phyloP scores from a whole-genome alignment of 2,797 vertebrate genomes.

The Myripristis murdjan region DNA sequence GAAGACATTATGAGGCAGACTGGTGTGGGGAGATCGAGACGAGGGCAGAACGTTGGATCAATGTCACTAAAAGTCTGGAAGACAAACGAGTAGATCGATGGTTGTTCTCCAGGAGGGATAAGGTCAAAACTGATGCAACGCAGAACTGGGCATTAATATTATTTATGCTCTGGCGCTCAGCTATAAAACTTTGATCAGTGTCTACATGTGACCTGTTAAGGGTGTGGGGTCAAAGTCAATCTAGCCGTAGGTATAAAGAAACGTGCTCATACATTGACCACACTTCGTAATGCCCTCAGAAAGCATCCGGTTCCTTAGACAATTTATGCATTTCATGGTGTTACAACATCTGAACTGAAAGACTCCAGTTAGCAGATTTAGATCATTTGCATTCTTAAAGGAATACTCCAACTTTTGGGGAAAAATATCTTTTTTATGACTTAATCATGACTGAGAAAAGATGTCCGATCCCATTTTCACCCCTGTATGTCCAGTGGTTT shows the following conservation, averaged over 20 bases:
- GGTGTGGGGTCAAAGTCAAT: conserved; percentile 60
- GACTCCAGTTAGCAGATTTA: too few relatives aligned
- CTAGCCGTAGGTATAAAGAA: conserved; percentile 3
- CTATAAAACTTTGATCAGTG: conserved; percentile 46
- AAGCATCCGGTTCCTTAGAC: too few relatives aligned
- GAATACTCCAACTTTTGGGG: too few relatives aligned
- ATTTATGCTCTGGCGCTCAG: conserved; percentile 56
- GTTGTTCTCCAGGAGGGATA: conserved; percentile 20
- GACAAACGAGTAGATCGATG: conserved; percentile 55
- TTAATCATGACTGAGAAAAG: too few relatives aligned
- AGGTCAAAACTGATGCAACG: conserved; percentile 53
- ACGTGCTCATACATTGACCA: not conserved
- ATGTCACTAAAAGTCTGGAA: conserved; percentile 60
- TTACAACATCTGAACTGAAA: too few relatives aligned
- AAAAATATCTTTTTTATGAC: too few relatives aligned
- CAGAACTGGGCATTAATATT: conserved; percentile 44
- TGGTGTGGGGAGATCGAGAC: conserved; percentile 38
- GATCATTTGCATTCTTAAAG: too few relatives aligned
- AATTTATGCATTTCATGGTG: too few relatives aligned
- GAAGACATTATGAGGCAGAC: conserved; percentile 44
- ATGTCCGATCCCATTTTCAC: too few relatives aligned
- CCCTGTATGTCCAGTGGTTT: too few relatives aligned
- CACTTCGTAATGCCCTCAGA: too few relatives aligned
- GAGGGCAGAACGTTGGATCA: conserved; percentile 59
- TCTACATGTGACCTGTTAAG: conserved; percentile 34